phyloP scores from a whole-genome alignment of 2,888 invertebrate genomes.

The Malthinus seriepunctatus region DNA sequence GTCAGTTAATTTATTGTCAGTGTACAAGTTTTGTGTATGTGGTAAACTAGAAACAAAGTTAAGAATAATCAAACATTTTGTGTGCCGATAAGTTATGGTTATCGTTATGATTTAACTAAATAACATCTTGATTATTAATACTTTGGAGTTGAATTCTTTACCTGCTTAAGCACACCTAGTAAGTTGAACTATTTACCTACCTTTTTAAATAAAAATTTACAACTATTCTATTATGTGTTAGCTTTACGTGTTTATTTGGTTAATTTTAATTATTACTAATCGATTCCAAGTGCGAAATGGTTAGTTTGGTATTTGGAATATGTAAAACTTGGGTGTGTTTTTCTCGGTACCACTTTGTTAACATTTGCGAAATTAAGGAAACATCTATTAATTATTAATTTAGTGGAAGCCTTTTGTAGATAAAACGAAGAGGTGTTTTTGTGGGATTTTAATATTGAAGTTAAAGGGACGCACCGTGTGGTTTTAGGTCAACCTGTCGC shows the following conservation, averaged over 20 bases:
- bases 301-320: neutral
- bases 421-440: conserved; percentile 1
- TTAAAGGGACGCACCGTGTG: conserved; percentile 3
- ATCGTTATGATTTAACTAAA: no score
- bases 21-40: conserved; percentile 15
- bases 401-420: neutral
- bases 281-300: neutral
- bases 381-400: no score
- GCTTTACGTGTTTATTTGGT: neutral
- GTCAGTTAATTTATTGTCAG: conserved; percentile 9
- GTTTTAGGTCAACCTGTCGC: conserved; percentile 23
- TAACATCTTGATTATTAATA: neutral
- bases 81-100: no score
- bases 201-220: neutral
- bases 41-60: neutral
- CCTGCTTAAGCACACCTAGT: conserved; percentile 5
- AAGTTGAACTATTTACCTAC: conserved; percentile 4
- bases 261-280: neutral
- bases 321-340: conserved; percentile 4
- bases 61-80: no score
- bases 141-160: conserved; percentile 1
- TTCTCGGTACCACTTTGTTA: neutral
- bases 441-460: neutral
- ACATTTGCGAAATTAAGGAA: no score
- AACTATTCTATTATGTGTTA: neutral